phyloP scores from a whole-genome alignment of 2,888 invertebrate species.

The Drosophila ustulata region DNA sequence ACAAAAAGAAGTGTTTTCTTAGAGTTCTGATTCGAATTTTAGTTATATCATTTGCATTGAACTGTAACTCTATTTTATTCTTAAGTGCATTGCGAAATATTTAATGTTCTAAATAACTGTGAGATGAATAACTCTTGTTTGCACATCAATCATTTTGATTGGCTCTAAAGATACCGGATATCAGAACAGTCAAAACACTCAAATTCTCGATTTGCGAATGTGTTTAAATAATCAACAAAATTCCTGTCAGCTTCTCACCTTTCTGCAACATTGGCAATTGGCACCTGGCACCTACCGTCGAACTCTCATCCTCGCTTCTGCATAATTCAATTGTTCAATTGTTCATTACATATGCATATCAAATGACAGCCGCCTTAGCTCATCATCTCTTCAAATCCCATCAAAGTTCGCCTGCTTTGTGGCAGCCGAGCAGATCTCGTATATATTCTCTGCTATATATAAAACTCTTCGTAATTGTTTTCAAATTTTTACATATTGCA shows the following conservation, averaged over 20 bases:
- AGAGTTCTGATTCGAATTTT: too few species aligned
- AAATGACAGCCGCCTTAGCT: not conserved
- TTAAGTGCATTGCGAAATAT: too few species aligned
- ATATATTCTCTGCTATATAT: not conserved
- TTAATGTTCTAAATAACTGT: too few species aligned
- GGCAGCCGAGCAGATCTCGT: constrained; percentile 1
- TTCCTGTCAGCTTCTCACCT: constrained; percentile 47
- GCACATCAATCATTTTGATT: too few species aligned
- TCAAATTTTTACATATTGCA: constrained; percentile 26
- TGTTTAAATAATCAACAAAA: constrained; percentile 13
- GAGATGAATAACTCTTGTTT: too few species aligned
- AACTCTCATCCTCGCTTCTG: not conserved
- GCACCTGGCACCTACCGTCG: constrained; percentile 28
- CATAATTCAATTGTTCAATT: not conserved
- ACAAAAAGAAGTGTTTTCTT: too few species aligned
- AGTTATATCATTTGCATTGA: too few species aligned
- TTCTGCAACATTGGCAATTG: constrained; percentile 43
- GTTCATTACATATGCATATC: not conserved
- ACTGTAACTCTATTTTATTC: too few species aligned
- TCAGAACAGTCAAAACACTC: not conserved
- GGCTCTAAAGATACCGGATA: too few species aligned
- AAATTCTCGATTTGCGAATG: not conserved
- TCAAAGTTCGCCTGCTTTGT: not conserved
- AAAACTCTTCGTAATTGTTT: constrained; percentile 7
- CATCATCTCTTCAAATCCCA: not conserved